A percentile compares a stretch with the other conserved stretches of the same genome.
Conservation (phyloP, 64 coral and sea anemone genomes). For the Actinia tenebrosa region DNA sequence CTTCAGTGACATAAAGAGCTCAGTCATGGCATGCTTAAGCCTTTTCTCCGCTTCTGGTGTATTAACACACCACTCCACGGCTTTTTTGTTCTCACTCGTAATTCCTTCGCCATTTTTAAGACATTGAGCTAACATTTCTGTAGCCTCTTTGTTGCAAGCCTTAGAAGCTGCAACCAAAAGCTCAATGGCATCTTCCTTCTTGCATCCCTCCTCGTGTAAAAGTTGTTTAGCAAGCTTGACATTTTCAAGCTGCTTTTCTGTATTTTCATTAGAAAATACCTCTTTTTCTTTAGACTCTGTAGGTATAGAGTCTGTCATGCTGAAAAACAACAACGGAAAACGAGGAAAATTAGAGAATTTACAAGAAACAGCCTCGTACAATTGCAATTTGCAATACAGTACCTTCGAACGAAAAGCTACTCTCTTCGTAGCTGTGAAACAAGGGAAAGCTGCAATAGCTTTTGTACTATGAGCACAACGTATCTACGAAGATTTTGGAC, state of each 20-base stretch:
- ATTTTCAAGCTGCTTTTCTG: background rate
- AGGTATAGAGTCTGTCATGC: background rate
- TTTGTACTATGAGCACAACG: background rate
- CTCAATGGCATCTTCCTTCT: conserved; percentile 42
- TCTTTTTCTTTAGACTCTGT: background rate
- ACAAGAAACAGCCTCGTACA: background rate
- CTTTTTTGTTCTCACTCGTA: conserved; percentile 23
- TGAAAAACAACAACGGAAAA: background rate
- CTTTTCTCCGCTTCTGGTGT: conserved; percentile 48
- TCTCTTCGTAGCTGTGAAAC: background rate
- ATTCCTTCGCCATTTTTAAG: conserved; percentile 33
- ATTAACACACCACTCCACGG: conserved; percentile 46
- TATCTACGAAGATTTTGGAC: background rate
- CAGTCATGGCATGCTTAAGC: conserved; percentile 49
- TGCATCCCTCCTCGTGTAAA: background rate
- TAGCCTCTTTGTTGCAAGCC: conserved; percentile 34
- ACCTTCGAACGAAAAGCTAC: background rate
- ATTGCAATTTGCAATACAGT: background rate
- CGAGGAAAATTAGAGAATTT: background rate
- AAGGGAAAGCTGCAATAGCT: background rate
- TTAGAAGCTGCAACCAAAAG: conserved; percentile 36
- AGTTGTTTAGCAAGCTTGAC: conserved; percentile 15
- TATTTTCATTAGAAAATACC: background rate
- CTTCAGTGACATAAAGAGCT: conserved; percentile 64
- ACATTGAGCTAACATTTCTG: conserved; percentile 27